Evolutionary conservation across 2,888 invertebrate genomes (phyloP), one percentile per base, ranked within the genome.

Genomic region (Elegia similella): DNA sequence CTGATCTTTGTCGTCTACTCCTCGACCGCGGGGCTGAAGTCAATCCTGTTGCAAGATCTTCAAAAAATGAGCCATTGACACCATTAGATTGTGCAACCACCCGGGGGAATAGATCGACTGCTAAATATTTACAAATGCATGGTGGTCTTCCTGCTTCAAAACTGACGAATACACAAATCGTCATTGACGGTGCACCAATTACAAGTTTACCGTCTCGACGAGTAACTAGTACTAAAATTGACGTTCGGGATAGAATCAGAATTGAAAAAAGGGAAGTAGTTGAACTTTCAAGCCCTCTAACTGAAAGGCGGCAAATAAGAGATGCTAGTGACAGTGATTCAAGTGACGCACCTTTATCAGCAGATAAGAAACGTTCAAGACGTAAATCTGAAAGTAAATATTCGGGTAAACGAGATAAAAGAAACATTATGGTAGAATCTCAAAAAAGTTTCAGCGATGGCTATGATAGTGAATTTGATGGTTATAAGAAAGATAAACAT

Each of bases 81-180:
- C 97, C 98, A 0, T 88, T 98, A 67, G 98, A 99, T 80, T 97
- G 98, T 63, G 98, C 98, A 0, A 92, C 98, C 6, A 95, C 95
- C 70, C 94, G 96, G 60, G 97, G 97, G 0, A 95, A 97, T 79
- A 93, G 97, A 57, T 97, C 98, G 1, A 97, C 97, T 55, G 98
- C 98, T 30, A 98, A 98, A 84, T 97, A 97, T 80, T 92, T 98
- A 50, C 97, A 98, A 82, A 94, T 97, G 75, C 96, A 98, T 72
- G 98, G 98, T 6, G 98, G 97, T 0, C 92, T 96, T 42, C 97
- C 98, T 0, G 95, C 97, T 5, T 93, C 92, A 55, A 94, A 96
- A 72, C 83, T 96, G 50, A 80, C 92, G 7, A 87, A 89, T 65
- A 89, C 89, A 42, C 80, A 91, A 68, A 86, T 92, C 62, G 65